Evolutionary conservation across 2,113 vertebrate species (phyloP).

Genomic region (Perca schrenkii): DNA sequence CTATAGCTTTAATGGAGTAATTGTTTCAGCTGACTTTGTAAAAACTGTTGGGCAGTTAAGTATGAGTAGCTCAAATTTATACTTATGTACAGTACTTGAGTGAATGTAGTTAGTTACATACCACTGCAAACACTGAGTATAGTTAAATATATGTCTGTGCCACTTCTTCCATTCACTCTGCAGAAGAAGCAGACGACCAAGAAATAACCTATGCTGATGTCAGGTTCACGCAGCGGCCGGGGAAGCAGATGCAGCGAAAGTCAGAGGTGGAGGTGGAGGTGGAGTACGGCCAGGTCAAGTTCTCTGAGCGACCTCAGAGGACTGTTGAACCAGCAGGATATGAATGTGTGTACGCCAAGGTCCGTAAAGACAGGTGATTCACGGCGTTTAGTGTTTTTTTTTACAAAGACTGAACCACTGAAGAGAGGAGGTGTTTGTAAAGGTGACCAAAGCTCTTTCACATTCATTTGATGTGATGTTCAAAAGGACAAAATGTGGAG

Average conservation of each 20-base stretch:
- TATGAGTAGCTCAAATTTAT: not conserved
- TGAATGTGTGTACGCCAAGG: slow-evolving; percentile 59
- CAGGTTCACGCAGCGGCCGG: not conserved
- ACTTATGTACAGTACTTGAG: not conserved
- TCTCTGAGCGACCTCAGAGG: slow-evolving; percentile 20
- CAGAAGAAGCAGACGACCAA: slow-evolving; percentile 23
- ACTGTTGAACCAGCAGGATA: not conserved
- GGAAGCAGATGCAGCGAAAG: not conserved
- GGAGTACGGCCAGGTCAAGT: slow-evolving; percentile 71
- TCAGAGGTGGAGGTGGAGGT: slow-evolving; percentile 50
- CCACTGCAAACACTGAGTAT: not conserved
- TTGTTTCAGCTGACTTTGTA: too few relatives aligned
- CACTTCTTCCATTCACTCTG: not conserved
- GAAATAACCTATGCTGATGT: slow-evolving; percentile 64
- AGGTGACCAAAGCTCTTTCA: rapidly evolving
- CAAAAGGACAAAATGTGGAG: not conserved
- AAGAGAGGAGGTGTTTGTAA: not conserved
- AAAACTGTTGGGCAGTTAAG: too few relatives aligned
- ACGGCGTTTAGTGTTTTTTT: not conserved
- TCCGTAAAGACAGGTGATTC: slow-evolving; percentile 44
- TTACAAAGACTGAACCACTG: not conserved
- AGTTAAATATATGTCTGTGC: not conserved
- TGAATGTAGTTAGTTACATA: not conserved
- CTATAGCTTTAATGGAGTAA: too few relatives aligned
- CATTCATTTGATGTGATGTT: not conserved